Conservation (phyloP, 2,113 vertebrate species). For the Conger conger region DNA sequence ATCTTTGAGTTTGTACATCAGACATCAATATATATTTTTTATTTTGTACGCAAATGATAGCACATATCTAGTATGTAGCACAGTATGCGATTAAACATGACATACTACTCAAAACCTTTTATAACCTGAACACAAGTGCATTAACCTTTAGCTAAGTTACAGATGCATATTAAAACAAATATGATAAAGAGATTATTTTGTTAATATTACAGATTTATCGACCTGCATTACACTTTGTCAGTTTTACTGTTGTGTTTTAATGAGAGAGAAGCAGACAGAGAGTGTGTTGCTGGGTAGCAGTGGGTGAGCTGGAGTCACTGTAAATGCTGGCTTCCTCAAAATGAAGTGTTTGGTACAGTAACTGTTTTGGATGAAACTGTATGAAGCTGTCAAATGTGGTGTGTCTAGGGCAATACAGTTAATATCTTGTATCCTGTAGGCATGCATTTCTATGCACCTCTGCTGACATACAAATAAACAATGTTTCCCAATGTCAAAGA, state of each 20-base stretch:
- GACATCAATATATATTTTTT: too few relatives aligned
- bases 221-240: conserved; percentile 41
- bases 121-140: conserved; percentile 31
- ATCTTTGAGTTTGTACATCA: too few relatives aligned
- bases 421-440: conserved; percentile 53
- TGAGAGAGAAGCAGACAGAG: conserved; percentile 33
- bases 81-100: conserved; percentile 37
- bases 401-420: conserved; percentile 43
- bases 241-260: conserved; percentile 37
- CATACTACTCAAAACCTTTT: conserved; percentile 35
- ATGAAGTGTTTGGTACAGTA: conserved; percentile 45
- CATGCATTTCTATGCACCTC: conserved; percentile 61
- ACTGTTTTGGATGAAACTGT: conserved; percentile 37
- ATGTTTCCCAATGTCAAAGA: conserved; percentile 27
- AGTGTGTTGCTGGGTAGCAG: background rate
- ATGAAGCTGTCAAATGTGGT: conserved; percentile 42
- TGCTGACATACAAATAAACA: conserved; percentile 63
- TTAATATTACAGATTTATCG: conserved; percentile 40
- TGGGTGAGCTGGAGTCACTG: background rate
- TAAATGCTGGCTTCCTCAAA: conserved; percentile 27
- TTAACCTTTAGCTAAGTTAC: conserved; percentile 31
- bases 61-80: conserved; percentile 66
- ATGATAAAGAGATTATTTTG: conserved; percentile 51
- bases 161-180: conserved; percentile 31
- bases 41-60: conserved; percentile 54